Conservation (phyloP, 2,888 invertebrate genomes). For the Drosophila engyochracea region DNA sequence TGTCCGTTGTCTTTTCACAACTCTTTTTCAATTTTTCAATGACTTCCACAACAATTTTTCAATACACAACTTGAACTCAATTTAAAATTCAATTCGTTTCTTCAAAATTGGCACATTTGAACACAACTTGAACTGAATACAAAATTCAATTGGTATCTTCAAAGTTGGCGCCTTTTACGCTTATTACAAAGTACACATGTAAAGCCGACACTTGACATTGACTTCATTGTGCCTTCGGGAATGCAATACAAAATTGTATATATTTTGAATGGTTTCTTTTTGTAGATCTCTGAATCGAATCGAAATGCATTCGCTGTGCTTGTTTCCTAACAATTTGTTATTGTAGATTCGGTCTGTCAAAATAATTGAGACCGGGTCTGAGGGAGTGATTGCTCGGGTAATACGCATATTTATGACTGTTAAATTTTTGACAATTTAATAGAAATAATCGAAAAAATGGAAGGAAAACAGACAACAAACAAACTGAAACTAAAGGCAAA, state of each 20-base stretch:
- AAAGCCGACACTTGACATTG: conserved; percentile 62
- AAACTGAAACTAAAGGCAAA: conserved; percentile 17
- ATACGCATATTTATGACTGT: conserved; percentile 69
- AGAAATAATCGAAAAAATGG: conserved; percentile 40
- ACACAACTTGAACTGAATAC: neutral
- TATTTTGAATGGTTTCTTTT: conserved; percentile 5
- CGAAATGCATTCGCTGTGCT: conserved; percentile 70
- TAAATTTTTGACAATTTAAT: conserved; percentile 75
- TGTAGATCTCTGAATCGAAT: conserved; percentile 24
- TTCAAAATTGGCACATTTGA: conserved; percentile 35
- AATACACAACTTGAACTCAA: neutral
- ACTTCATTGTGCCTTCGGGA: neutral
- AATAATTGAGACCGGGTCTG: conserved; percentile 55
- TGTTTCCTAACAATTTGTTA: conserved; percentile 49
- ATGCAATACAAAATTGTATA: conserved; percentile 5
- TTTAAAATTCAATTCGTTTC: neutral
- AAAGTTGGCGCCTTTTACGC: conserved; percentile 48
- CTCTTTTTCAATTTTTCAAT: neutral
- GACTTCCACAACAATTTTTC: neutral
- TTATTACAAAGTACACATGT: conserved; percentile 28
- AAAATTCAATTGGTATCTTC: neutral
- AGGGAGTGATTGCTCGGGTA: conserved; percentile 45
- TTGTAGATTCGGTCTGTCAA: conserved; percentile 61
- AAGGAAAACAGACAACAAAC: conserved; percentile 2
- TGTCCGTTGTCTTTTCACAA: neutral